phyloP scores from a whole-genome alignment of 2,797 vertebrate species.

The Gallirallus australis region DNA sequence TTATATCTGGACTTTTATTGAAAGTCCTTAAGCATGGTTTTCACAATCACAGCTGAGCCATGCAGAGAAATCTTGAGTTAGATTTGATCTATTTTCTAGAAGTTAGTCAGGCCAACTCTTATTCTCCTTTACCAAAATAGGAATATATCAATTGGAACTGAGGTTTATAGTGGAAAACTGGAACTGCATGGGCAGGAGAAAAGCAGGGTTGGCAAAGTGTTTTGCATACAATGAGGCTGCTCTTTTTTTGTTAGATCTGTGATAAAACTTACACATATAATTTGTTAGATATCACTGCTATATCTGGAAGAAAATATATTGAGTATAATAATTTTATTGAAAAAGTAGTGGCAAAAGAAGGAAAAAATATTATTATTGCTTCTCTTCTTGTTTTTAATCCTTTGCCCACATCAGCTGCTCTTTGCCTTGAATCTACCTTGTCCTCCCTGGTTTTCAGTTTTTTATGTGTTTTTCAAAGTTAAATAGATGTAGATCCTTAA shows the following conservation, averaged over 20 bases:
- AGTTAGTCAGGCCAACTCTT: background rate
- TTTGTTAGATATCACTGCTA: background rate
- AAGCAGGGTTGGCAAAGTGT: background rate
- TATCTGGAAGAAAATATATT: background rate
- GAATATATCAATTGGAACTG: background rate
- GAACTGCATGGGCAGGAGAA: background rate
- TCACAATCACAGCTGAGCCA: slow-evolving; percentile 8
- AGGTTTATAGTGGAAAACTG: background rate
- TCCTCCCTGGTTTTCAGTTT: background rate
- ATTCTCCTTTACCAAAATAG: slow-evolving; percentile 7
- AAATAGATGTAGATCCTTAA: background rate
- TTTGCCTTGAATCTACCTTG: background rate
- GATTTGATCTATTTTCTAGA: slow-evolving; percentile 43
- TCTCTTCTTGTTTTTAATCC: background rate
- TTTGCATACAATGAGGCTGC: background rate
- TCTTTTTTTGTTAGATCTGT: background rate
- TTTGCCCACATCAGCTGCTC: background rate
- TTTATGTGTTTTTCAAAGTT: background rate
- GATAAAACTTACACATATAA: background rate
- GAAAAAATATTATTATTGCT: background rate
- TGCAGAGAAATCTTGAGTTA: background rate
- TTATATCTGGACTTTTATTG: slow-evolving; percentile 8
- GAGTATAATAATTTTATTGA: background rate
- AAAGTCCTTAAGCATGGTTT: background rate
- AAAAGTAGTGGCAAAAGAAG: background rate